Evolutionary conservation across 1,140 invertebrate genomes (phyloP), one percentile per base, ranked within the genome.

Genomic region (Dendrolimus kikuchii): DNA sequence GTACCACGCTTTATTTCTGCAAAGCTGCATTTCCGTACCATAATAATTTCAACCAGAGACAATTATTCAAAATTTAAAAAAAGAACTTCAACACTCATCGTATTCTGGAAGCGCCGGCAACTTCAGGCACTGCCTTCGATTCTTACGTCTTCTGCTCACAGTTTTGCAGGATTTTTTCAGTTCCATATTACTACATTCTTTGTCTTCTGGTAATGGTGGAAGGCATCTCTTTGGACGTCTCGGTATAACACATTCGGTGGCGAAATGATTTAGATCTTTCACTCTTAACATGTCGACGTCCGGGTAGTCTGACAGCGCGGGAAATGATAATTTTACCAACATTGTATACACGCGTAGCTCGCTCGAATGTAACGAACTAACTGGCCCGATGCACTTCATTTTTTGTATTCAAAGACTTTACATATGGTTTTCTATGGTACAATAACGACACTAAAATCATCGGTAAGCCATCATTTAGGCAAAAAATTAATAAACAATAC

Each of bases 161-260:
- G 69, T 53, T 43, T 63, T 68, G 46, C 51, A 79, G 46, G 66
- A 66, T 47, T 71, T 82, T 42, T 70, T 71, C 40, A 79, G 49
- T 37, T 76, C 74, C 0, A 49, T 62, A 38, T 71, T 76, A 44
- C 67, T 71, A 60, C 73, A 80, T 49, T 86, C 82, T 42, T 76
- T 80, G 53, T 86, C 82, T 57, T 86, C 82, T 0, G 74, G 79
- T n/a, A 86, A 49, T 6, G 82, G 71, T 38, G 82, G 72, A 7
- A 86, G 55, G 37, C 58, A 68, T 41, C 76, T 54, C 51, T 77
- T 80, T 5, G 72, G 66, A 5, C 77, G 62, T 7, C 74, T 58
- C 23, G 81, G 77, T 38, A 78, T 51, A 0, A 80, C 68, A 55
- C 74, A 83, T 60, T 86, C 77, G 8, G 71, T 79, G 9, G 68